Base-by-base conservation (phyloP, 2,888 invertebrate genomes). In the Caenorhabditis zanzibari region DNA sequence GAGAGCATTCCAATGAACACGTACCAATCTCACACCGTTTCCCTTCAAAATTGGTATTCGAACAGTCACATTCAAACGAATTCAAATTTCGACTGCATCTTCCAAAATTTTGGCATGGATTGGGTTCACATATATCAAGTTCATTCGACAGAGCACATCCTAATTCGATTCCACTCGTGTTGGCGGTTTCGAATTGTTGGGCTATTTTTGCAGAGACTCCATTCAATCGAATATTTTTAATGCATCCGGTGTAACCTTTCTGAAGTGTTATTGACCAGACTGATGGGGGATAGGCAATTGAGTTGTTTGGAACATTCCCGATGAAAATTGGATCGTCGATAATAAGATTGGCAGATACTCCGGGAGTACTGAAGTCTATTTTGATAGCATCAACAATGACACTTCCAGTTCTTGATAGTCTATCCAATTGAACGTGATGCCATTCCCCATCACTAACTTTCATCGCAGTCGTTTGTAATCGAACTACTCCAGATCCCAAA, bases 401-500 rank as follows among this genome's bases (percentile, higher is more conserved):
- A 47, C 85, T 85, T 28, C 92, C 92, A 26, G 86, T 88, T 49
- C 92, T 74, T 14, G 91, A 90, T n/a, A 89, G 71, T 41, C 92
- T 77, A 56, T 92, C 91, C 81, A 92, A 63, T 59, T 86, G 85
- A 2, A 91, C 91, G 35, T 88, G 88, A 77, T 92, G 92, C 92
- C 92, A 92, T 24, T 85, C 82, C 16, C 86, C 90, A 38, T 89
- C 89, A 58, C 84, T 87, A n/a, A 91, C 84, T 58, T 87, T 85
- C 63, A 85, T 88, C 4, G 90, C 85, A 2, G 90, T 90, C 12
- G 90, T 88, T 86, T 90, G 82, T n/a, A 96, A 95, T 91, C 96
- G 95, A 4, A 96, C 95, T 0, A 96, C 95, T 0, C 97, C 97
- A 3, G 96, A 96, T 0, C 98, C 98, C 61, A 98, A 94, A 92